Conservation (phyloP, 2,888 invertebrate genomes). For the Sisyra nigra region DNA sequence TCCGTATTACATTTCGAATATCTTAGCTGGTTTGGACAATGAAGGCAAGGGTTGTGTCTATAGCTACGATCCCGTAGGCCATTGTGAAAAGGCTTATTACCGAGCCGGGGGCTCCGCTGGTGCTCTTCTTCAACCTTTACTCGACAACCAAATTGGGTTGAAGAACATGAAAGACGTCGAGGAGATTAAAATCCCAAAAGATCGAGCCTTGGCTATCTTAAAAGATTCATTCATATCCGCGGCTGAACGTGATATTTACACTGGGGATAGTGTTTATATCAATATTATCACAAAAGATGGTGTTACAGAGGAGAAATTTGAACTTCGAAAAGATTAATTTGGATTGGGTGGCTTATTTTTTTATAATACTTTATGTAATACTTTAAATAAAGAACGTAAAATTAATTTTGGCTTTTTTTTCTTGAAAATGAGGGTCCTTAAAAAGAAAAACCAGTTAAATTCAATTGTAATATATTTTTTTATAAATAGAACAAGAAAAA, state of each 20-base stretch:
- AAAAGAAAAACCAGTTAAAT: too few relatives aligned
- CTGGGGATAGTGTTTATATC: conserved; percentile 81
- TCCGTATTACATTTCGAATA: conserved; percentile 92
- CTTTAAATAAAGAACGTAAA: too few relatives aligned
- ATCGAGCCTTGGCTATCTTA: conserved; percentile 68
- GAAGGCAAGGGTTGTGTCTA: conserved; percentile 90
- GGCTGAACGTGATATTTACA: conserved; percentile 94
- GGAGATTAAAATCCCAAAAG: conserved; percentile 39
- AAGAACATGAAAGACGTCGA: conserved; percentile 68
- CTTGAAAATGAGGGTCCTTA: too few relatives aligned
- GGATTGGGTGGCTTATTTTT: conserved; percentile 7
- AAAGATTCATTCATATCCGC: conserved; percentile 97
- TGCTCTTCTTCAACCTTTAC: conserved; percentile 77
- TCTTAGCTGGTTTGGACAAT: conserved; percentile 83
- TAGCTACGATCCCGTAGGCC: conserved; percentile 95
- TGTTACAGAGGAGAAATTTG: conserved; percentile 54
- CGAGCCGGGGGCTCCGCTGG: conserved; percentile 86
- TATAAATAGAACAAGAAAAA: too few relatives aligned
- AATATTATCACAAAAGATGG: conserved; percentile 81
- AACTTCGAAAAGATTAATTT: conserved; percentile 73
- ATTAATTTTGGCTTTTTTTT: too few relatives aligned
- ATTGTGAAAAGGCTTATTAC: conserved; percentile 71
- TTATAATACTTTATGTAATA: neutral
- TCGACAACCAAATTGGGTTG: conserved; percentile 90
- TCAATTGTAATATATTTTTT: too few relatives aligned